Percentiles rank a stretch among this genome's conserved stretches.
These are phyloP conservation scores for Pogonocherus hispidulus DNA, from an alignment of 2,888 invertebrate genomes.

Conservation along the genomic window DNA sequence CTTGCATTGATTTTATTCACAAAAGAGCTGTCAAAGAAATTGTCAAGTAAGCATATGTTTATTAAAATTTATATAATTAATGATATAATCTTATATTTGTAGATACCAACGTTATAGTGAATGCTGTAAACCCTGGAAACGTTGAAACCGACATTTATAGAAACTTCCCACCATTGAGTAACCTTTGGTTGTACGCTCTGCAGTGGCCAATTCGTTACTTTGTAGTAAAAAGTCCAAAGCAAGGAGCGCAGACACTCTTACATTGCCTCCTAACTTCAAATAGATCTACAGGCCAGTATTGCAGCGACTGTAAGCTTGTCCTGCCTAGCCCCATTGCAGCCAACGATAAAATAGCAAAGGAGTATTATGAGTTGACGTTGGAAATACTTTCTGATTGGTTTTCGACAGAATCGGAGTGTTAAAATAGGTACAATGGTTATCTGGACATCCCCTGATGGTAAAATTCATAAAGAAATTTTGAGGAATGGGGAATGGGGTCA, in stretches of 20 bases:
- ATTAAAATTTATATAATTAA: neutral
- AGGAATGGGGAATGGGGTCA: slow-evolving; percentile 56
- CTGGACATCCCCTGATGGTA: slow-evolving; percentile 63
- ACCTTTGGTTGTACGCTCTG: slow-evolving; percentile 62
- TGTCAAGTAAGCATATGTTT: slow-evolving; percentile 59
- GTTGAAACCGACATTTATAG: slow-evolving; percentile 67
- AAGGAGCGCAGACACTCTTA: slow-evolving; percentile 67
- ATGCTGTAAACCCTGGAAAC: slow-evolving; percentile 69
- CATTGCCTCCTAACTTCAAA: slow-evolving; percentile 65
- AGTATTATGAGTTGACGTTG: slow-evolving; percentile 63
- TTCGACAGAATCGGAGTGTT: slow-evolving; percentile 64
- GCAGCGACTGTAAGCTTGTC: slow-evolving; percentile 62
- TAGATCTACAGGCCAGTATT: slow-evolving; percentile 64
- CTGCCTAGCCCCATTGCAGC: slow-evolving; percentile 61
- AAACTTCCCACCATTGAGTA: slow-evolving; percentile 63
- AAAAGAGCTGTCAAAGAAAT: slow-evolving; percentile 61
- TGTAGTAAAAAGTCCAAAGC: slow-evolving; percentile 64
- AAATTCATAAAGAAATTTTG: slow-evolving; percentile 62
- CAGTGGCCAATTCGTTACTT: slow-evolving; percentile 66
- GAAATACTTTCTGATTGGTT: slow-evolving; percentile 61
- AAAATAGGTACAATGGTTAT: slow-evolving; percentile 42
- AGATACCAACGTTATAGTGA: slow-evolving; percentile 66
- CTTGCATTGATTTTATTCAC: slow-evolving; percentile 65
- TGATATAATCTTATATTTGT: neutral
- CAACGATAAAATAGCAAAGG: slow-evolving; percentile 58